Percentiles rank a stretch among this genome's conserved stretches.
These are phyloP conservation scores for Danio choprae DNA, from an alignment of 2,797 vertebrate genomes.

Conservation along the genomic window DNA sequence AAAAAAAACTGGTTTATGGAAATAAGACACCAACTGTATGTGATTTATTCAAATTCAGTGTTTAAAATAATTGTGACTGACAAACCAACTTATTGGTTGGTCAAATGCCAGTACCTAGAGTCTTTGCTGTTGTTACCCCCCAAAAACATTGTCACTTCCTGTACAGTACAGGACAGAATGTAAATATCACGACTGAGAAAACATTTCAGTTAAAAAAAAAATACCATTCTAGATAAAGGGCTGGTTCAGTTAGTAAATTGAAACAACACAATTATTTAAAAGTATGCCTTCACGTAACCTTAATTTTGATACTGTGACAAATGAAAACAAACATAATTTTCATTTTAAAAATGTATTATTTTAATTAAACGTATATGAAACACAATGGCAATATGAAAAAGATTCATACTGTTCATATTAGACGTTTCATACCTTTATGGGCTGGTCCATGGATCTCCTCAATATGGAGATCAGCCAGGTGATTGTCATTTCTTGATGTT, in stretches of 20 bases:
- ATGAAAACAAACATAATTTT: not conserved
- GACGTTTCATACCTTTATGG: slow-evolving; percentile 46
- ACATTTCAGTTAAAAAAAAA: too few species aligned
- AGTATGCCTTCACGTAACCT: not conserved
- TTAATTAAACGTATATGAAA: not conserved
- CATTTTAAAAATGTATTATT: not conserved
- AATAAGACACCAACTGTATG: too few species aligned
- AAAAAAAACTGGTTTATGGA: not conserved
- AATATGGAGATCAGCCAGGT: slow-evolving; percentile 1
- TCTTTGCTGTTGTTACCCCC: not conserved
- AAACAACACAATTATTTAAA: not conserved
- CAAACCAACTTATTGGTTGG: not conserved
- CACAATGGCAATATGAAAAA: not conserved
- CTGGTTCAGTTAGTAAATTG: too few species aligned
- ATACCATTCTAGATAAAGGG: too few species aligned
- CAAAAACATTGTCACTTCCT: not conserved
- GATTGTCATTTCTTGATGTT: slow-evolving; percentile 23
- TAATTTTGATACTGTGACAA: not conserved
- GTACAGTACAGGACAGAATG: not conserved
- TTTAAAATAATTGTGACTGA: not conserved
- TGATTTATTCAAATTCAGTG: not conserved
- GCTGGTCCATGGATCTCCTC: slow-evolving; percentile 33
- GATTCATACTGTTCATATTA: not conserved
- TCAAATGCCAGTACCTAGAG: not conserved
- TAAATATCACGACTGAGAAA: not conserved